phyloP scores from a whole-genome alignment of 37 sponge, comb jelly and placozoan species.

The Beroe forskalii region DNA sequence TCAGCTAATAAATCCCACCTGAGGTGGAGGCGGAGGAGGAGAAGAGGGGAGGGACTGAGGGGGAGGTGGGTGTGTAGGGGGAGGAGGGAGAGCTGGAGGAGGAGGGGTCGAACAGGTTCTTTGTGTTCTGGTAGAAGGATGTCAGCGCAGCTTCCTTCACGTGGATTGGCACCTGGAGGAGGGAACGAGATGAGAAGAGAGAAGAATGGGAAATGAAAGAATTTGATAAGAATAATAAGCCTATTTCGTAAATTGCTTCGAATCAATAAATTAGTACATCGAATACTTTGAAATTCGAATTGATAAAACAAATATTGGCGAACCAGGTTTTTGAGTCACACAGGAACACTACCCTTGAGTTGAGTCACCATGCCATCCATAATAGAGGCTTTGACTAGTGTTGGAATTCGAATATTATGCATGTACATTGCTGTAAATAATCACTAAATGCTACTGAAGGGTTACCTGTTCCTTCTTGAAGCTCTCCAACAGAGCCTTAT shows the following conservation, averaged over 20 bases:
- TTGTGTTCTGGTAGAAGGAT: conserved; percentile 59
- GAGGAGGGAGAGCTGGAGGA: not conserved
- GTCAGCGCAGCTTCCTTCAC: conserved; percentile 60
- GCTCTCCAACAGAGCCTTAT: conserved; percentile 63
- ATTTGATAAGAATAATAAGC: not conserved
- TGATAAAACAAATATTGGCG: too few species aligned
- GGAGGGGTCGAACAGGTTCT: conserved; percentile 7
- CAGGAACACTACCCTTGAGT: too few species aligned
- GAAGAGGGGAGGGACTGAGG: not conserved
- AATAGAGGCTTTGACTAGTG: too few species aligned
- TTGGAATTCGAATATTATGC: too few species aligned
- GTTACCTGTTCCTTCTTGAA: conserved; percentile 63
- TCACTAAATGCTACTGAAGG: too few species aligned
- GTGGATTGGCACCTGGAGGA: conserved; percentile 55
- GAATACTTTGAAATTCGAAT: too few species aligned
- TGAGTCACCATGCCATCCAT: too few species aligned
- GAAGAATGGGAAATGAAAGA: not conserved
- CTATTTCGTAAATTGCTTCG: too few species aligned
- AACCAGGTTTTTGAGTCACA: too few species aligned
- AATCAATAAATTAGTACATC: too few species aligned
- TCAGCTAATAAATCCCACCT: too few species aligned
- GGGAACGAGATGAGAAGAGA: not conserved
- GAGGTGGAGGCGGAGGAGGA: not conserved
- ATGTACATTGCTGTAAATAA: too few species aligned
- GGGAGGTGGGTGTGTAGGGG: conserved; percentile 5